Evolutionary conservation across 2,797 vertebrate genomes (phyloP), one percentile per base, ranked within the genome.

Genomic region (Mallotus villosus): DNA sequence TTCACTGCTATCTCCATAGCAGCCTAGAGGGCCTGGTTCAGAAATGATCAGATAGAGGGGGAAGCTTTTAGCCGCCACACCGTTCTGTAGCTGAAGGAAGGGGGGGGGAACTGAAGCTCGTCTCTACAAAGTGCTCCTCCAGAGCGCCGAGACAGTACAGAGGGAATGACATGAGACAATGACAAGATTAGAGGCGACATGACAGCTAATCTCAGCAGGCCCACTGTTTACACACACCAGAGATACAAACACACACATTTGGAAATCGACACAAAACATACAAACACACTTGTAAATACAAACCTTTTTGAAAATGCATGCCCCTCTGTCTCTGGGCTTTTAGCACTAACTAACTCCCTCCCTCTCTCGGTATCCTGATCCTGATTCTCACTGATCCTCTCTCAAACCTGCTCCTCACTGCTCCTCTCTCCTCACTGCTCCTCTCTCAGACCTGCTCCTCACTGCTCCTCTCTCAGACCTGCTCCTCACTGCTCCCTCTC

Each of bases 171-270:
- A 46, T 67, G 67, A 68, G 74, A 83, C 70, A 82, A 85, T 67
- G 74, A 80, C 3, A 41, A 73, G 76, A 78, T 83, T 77, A 83
- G 78, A 51, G 63, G 55, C 27, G 55, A 82, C 79, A 81, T 71
- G 75, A 78, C 76, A 66, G 83, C 68, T 78, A 64, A 74, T 78
- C 41, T 77, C 77, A 74, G 65, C 3, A 32, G 74, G 25, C 63
- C 25, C 7, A 8, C 22, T 74, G 71, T 78, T 80, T 73, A 79
- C 68, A 67, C 63, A 70, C 72, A 75, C 14, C 41, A 66, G 37
- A 51, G 9, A 24, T 21, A 22, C 63, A 24, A 32, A 27, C 27
- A 62, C 41, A 27, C 16, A 67, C 46, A 9, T 46, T 27, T 16
- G 9, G 22, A 67, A 6, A 67, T 17, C 49, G 16, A 27, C 41